Evolutionary conservation across 2,113 vertebrate species (phyloP).

Genomic region (Seriola dumerili): DNA sequence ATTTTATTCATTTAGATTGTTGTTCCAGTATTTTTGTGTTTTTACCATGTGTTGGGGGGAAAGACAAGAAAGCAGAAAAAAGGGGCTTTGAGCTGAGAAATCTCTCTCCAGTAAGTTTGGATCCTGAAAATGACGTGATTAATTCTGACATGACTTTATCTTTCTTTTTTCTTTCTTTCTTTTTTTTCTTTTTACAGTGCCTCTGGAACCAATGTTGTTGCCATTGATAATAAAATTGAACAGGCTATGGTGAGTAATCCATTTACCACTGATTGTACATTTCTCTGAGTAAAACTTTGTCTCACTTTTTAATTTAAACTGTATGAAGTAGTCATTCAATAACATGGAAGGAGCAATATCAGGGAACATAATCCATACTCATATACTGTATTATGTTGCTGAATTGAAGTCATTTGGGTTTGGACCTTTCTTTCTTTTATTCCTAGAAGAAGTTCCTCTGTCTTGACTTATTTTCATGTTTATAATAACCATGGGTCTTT

Average conservation of each 20-base stretch:
- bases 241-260: constrained; percentile 96
- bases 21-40: background rate
- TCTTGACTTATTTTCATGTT: background rate
- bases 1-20: background rate
- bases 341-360: background rate
- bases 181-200: constrained; percentile 80
- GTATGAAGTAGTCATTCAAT: background rate
- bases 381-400: background rate
- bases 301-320: background rate
- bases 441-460: background rate
- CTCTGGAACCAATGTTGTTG: constrained; percentile 96
- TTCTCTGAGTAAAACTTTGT: background rate
- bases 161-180: background rate
- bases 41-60: background rate
- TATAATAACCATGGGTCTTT: background rate
- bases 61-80: background rate
- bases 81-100: background rate
- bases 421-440: background rate
- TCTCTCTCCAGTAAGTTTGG: background rate
- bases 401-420: background rate
- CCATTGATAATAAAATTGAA: constrained; percentile 99
- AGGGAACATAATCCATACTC: background rate
- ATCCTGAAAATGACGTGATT: background rate
- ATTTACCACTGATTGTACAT: background rate
- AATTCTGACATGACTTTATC: constrained; percentile 10